Conservation (phyloP, 2,113 vertebrate species). For the Xiphophorus couchianus region DNA sequence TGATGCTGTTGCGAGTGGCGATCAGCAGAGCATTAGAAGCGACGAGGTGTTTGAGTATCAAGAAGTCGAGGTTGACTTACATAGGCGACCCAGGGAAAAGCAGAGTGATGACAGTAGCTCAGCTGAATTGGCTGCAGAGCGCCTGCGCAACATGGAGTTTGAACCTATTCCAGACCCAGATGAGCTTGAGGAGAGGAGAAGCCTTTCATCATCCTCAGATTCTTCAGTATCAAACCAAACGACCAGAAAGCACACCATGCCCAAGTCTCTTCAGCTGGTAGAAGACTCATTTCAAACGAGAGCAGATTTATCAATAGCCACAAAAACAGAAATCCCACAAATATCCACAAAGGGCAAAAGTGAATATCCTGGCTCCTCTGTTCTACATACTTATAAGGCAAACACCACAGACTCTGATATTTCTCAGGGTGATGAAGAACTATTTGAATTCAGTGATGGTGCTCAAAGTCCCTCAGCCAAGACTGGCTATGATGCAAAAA, state of each 20-base stretch:
- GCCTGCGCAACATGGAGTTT: slow-evolving; percentile 38
- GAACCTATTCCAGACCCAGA: slow-evolving; percentile 64
- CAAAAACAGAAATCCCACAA: slow-evolving; percentile 9
- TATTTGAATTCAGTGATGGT: slow-evolving; percentile 80
- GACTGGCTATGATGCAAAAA: not conserved
- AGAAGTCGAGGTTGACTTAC: not conserved
- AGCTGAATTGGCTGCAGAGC: not conserved
- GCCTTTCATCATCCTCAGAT: slow-evolving; percentile 60
- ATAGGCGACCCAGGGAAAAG: not conserved
- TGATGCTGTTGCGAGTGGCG: slow-evolving; percentile 46
- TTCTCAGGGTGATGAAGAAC: slow-evolving; percentile 74
- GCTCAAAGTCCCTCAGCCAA: slow-evolving; percentile 50
- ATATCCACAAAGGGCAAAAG: slow-evolving; percentile 5
- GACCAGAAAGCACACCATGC: not conserved
- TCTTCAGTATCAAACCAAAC: slow-evolving; percentile 40
- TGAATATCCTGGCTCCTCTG: slow-evolving; percentile 43
- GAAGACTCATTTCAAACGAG: slow-evolving; percentile 54
- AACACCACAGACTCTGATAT: slow-evolving; percentile 43
- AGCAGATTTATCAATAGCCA: slow-evolving; percentile 6
- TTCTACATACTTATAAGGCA: slow-evolving; percentile 36
- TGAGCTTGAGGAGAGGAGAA: slow-evolving; percentile 36
- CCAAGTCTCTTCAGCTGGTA: slow-evolving; percentile 8
- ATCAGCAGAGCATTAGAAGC: slow-evolving; percentile 31
- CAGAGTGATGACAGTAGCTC: slow-evolving; percentile 29
- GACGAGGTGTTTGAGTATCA: slow-evolving; percentile 32